Conservation (phyloP, 2,888 invertebrate genomes). For the Lissocephala sabroskyi region DNA sequence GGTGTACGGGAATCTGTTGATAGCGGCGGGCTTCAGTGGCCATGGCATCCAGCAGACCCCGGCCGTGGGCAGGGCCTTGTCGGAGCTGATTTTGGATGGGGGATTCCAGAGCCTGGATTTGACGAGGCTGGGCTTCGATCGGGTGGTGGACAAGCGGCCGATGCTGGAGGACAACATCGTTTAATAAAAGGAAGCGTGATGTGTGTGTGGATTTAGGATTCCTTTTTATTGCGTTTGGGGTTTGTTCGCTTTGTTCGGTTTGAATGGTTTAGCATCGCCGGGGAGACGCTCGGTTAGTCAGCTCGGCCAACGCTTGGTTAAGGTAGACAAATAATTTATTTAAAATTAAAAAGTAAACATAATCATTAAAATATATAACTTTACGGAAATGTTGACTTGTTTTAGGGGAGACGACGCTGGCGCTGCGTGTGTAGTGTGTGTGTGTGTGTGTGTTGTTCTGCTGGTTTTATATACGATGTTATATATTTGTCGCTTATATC, state of each 20-base stretch:
- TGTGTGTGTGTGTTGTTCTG: neutral
- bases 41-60: conserved; percentile 94
- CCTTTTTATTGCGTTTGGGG: conserved; percentile 40
- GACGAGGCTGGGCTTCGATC: conserved; percentile 83
- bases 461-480: conserved; percentile 21
- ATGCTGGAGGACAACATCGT: conserved; percentile 77
- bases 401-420: conserved; percentile 4
- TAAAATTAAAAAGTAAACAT: conserved; percentile 54
- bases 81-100: conserved; percentile 87
- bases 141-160: conserved; percentile 78
- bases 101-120: conserved; percentile 85
- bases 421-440: neutral
- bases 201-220: too few relatives aligned
- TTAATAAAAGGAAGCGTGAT: too few relatives aligned
- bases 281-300: too few relatives aligned
- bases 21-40: conserved; percentile 95
- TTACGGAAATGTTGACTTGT: conserved; percentile 40
- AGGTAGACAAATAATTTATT: conserved; percentile 58
- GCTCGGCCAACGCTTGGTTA: conserved; percentile 2
- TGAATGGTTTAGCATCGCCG: too few relatives aligned
- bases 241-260: conserved; percentile 20
- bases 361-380: conserved; percentile 27
- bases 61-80: conserved; percentile 90
- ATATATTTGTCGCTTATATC: conserved; percentile 29
- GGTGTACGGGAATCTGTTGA: conserved; percentile 83